Evolutionary conservation across 2,113 vertebrate genomes (phyloP), one percentile per base, ranked within the genome.

Genomic region (Regulus satrapa): DNA sequence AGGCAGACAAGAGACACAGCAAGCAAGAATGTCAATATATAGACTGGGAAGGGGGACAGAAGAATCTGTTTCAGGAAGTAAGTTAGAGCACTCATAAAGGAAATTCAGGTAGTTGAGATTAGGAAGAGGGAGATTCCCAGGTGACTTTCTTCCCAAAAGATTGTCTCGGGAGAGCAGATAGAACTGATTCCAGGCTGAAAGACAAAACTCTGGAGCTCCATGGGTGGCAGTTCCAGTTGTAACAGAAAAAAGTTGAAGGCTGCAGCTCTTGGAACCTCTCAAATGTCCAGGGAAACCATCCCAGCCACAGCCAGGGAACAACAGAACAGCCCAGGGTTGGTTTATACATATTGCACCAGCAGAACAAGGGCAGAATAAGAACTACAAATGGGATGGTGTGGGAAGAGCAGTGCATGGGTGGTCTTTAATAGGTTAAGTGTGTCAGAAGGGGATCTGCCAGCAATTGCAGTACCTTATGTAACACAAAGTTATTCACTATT

Each of bases 391-490:
- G 28, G 54, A 56, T 54, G 45, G 85, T 73, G 78, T 85, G 87
- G 87, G 89, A 88, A 93, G 72, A 79, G 54, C 74, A 89, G 75
- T 51, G 73, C 58, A 95, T 54, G 77, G 85, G 80, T 91, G 81
- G 81, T 36, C 87, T 95, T 88, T 85, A 88, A 90, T 58, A 93
- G 85, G 71, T 79, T 76, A 92, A 92, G 71, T 49, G 71, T 92
- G 78, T 76, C 81, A 96, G 87, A 68, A 76, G 74, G 63, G 63
- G 29, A 89, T 85, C 46, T 93, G 84, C 63, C 52, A 78, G 73
- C 71, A 95, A 91, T 2, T 93, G 84, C 93, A 85, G 87, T 52
- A 82, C 74, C 78, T 92, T 94, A 96, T 49, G 24, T 95, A 95
- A 95, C 90, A 80, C 38, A 56, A 75, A 43, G 49, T 92, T 96